Conservation (phyloP, 2,797 vertebrate species). For the Acrossocheilus fasciatus region DNA sequence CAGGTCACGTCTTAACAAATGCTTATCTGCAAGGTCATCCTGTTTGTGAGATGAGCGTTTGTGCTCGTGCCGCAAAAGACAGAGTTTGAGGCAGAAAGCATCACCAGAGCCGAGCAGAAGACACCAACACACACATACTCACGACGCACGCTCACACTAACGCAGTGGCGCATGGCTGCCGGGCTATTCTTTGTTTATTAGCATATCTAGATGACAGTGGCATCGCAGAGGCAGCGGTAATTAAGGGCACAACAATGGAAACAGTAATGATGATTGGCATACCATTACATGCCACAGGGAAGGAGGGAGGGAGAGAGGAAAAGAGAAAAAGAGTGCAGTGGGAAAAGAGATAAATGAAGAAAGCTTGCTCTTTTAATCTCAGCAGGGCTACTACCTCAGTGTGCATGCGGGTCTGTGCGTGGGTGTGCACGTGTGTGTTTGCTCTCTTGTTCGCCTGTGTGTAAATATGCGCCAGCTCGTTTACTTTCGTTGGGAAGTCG, state of each 20-base stretch:
- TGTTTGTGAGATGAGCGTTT: slow-evolving; percentile 22
- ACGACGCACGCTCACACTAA: slow-evolving; percentile 1
- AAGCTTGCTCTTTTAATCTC: slow-evolving; percentile 49
- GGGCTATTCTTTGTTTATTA: slow-evolving; percentile 64
- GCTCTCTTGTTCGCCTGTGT: slow-evolving; percentile 34
- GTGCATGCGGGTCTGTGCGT: slow-evolving; percentile 21
- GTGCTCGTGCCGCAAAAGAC: slow-evolving; percentile 25
- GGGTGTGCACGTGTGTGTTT: slow-evolving; percentile 8
- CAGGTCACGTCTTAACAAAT: slow-evolving; percentile 1
- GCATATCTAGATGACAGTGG: slow-evolving; percentile 66
- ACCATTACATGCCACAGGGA: slow-evolving; percentile 57
- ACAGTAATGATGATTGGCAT: slow-evolving; percentile 65
- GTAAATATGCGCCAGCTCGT: slow-evolving; percentile 19
- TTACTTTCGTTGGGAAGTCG: slow-evolving; percentile 35
- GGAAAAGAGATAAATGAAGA: slow-evolving; percentile 48
- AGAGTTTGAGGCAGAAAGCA: slow-evolving; percentile 33
- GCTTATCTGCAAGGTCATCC: slow-evolving; percentile 15
- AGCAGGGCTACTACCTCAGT: slow-evolving; percentile 28
- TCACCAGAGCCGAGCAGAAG: slow-evolving; percentile 32
- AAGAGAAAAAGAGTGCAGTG: slow-evolving; percentile 18
- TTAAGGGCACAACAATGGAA: slow-evolving; percentile 62
- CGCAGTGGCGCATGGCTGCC: slow-evolving; percentile 54
- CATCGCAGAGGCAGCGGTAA: slow-evolving; percentile 62
- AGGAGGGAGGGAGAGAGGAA: slow-evolving; percentile 28
- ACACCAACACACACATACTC: slow-evolving; percentile 15